Percentiles rank a stretch among this genome's conserved stretches.
phyloP scores from a whole-genome alignment of 2,113 vertebrate genomes.

The Dendropsophus ebraccatus region DNA sequence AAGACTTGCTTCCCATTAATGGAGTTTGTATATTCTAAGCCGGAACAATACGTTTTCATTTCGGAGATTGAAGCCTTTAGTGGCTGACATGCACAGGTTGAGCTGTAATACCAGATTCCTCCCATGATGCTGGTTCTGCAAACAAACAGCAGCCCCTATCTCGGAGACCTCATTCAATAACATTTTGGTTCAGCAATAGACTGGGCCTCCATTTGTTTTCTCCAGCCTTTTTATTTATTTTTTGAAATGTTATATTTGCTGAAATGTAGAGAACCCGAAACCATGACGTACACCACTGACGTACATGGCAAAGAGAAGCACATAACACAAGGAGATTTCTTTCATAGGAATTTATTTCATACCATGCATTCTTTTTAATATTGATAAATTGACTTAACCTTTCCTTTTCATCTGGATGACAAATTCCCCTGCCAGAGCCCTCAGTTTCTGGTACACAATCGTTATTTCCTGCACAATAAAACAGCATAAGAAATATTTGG shows the following conservation, averaged over 20 bases:
- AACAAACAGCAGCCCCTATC: neutral
- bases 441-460: conserved; percentile 7
- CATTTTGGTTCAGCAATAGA: too few species aligned
- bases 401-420: conserved; percentile 42
- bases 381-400: conserved; percentile 51
- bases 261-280: neutral
- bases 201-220: too few species aligned
- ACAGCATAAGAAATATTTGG: neutral
- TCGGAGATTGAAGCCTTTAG: too few species aligned
- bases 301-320: neutral
- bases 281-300: neutral
- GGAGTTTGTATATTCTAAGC: too few species aligned
- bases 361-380: conserved; percentile 5
- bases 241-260: neutral
- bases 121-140: too few species aligned
- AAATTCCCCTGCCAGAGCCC: conserved; percentile 27
- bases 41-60: too few species aligned
- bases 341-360: conserved; percentile 9
- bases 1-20: too few species aligned
- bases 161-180: too few species aligned
- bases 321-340: neutral
- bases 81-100: neutral
- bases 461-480: conserved; percentile 30
- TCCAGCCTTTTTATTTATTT: neutral
- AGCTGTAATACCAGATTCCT: neutral